phyloP scores from a whole-genome alignment of 2,797 vertebrate species.

The Lepidocolaptes lacrymiger region DNA sequence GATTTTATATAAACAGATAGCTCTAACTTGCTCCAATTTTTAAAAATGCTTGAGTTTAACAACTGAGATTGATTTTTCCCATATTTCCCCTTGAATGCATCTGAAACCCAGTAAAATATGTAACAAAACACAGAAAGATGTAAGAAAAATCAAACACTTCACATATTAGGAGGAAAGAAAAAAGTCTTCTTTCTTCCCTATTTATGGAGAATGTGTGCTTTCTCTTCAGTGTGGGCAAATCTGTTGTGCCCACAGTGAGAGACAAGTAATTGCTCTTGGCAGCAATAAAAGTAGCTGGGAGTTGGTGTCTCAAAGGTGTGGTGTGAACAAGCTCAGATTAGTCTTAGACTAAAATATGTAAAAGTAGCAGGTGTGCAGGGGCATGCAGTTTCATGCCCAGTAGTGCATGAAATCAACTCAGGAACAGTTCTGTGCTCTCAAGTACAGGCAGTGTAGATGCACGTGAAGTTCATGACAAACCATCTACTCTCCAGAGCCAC shows the following conservation, averaged over 20 bases:
- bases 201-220: not conserved
- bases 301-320: not conserved
- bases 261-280: not conserved
- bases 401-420: not conserved
- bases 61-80: not conserved
- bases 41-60: not conserved
- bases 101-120: not conserved
- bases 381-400: not conserved
- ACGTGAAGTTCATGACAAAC: not conserved
- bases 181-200: not conserved
- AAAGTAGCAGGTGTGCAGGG: not conserved
- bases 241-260: not conserved
- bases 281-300: not conserved
- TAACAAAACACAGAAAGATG: not conserved
- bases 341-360: not conserved
- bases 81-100: not conserved
- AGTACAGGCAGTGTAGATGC: not conserved
- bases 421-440: not conserved
- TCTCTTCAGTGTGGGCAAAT: not conserved
- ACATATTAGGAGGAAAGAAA: not conserved
- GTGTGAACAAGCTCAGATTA: not conserved
- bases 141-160: not conserved
- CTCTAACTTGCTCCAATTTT: not conserved
- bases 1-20: not conserved
- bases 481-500: not conserved